Evolutionary conservation across 2,113 vertebrate genomes (phyloP).

Genomic region (Trochalopteron elliotii): DNA sequence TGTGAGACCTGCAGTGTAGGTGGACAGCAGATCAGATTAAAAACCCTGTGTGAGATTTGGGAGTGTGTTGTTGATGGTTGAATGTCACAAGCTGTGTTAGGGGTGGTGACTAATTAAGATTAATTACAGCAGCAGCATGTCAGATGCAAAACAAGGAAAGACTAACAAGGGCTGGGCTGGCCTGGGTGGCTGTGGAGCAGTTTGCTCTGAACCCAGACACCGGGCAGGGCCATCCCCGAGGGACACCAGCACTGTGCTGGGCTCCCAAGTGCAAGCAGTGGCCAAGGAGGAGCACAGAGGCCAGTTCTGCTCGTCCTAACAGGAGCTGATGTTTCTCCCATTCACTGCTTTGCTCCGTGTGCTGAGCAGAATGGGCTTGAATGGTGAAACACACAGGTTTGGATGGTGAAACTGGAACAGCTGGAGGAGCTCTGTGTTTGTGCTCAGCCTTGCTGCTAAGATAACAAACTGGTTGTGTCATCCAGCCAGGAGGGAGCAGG

Average conservation of each 20-base stretch:
- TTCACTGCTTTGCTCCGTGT: not conserved
- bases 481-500: not conserved
- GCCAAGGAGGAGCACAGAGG: not conserved
- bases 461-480: not conserved
- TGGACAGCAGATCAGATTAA: not conserved
- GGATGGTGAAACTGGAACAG: not conserved
- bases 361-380: not conserved
- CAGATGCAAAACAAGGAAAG: not conserved
- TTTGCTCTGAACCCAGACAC: rapidly evolving
- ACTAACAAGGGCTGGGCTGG: not conserved
- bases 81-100: not conserved
- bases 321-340: not conserved
- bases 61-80: not conserved
- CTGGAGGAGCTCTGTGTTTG: not conserved
- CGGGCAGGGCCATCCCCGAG: not conserved
- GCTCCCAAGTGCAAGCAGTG: rapidly evolving
- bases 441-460: not conserved
- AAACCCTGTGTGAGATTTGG: not conserved
- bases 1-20: not conserved
- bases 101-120: not conserved
- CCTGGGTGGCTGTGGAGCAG: not conserved
- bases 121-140: not conserved
- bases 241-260: not conserved
- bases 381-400: not conserved
- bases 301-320: not conserved